Evolutionary conservation across 2,113 vertebrate genomes (phyloP).

Genomic region (Trogon surrucura): DNA sequence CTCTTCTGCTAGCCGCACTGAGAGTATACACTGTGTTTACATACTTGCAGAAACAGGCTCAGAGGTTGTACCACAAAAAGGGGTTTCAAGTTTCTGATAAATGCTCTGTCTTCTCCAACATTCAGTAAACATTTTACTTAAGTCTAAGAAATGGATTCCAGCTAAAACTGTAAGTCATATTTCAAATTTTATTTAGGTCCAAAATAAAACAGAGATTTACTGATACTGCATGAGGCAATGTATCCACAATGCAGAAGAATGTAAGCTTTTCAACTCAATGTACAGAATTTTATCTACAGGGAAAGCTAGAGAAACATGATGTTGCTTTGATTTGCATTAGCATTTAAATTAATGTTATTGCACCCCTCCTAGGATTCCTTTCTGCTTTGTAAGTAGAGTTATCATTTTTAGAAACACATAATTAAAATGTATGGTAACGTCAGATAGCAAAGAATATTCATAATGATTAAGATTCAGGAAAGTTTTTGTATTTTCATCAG

Average conservation of each 20-base stretch:
- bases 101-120: constrained; percentile 4
- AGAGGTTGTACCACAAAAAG: not conserved
- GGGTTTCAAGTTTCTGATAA: constrained; percentile 10
- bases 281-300: constrained; percentile 39
- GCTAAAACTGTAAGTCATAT: constrained; percentile 30
- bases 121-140: not conserved
- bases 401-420: constrained; percentile 24
- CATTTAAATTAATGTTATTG: constrained; percentile 60
- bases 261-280: constrained; percentile 44
- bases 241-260: constrained; percentile 42
- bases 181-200: constrained; percentile 28
- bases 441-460: constrained; percentile 58
- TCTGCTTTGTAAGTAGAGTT: constrained; percentile 46
- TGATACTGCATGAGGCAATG: constrained; percentile 2
- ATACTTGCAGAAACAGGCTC: not conserved
- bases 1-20: not conserved
- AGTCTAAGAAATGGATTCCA: constrained; percentile 27
- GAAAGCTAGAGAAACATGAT: constrained; percentile 52
- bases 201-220: constrained; percentile 14
- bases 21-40: constrained; percentile 18
- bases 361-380: constrained; percentile 52
- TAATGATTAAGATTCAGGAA: constrained; percentile 39
- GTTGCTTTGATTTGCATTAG: constrained; percentile 38
- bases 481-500: constrained; percentile 35
- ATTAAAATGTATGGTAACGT: constrained; percentile 51